Percentiles rank a stretch among this genome's conserved stretches.
Evolutionary conservation across 2,888 invertebrate genomes (phyloP).

Genomic region (Auanema sp.): DNA sequence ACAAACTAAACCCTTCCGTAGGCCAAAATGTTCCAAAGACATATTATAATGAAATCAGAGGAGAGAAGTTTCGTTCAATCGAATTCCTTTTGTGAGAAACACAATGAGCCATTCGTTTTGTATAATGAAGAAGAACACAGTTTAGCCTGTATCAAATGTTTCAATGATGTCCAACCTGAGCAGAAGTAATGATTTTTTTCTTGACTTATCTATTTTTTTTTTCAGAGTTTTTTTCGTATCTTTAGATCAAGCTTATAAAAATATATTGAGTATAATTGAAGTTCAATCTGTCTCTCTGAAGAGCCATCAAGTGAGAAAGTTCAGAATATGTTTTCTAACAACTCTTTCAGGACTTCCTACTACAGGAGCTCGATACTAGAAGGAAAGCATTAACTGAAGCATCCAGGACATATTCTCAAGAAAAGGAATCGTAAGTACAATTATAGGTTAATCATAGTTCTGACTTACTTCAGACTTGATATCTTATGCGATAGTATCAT

Average conservation of each 20-base stretch:
- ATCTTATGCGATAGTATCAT: slow-evolving; percentile 74
- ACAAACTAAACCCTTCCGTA: slow-evolving; percentile 14
- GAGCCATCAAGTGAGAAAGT: neutral
- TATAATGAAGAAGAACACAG: slow-evolving; percentile 75
- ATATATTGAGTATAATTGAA: neutral
- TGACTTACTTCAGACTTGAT: slow-evolving; percentile 74
- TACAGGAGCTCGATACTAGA: neutral
- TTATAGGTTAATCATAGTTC: too few relatives aligned
- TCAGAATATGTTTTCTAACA: slow-evolving; percentile 20
- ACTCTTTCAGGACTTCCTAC: neutral
- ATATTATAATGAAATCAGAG: slow-evolving; percentile 76
- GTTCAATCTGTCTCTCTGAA: neutral
- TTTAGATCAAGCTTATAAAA: neutral
- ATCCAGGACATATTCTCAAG: too few relatives aligned
- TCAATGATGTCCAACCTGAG: slow-evolving; percentile 70
- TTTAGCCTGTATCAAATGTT: slow-evolving; percentile 78
- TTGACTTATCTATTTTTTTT: neutral
- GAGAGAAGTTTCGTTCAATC: slow-evolving; percentile 53
- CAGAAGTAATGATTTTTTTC: slow-evolving; percentile 26
- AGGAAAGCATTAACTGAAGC: slow-evolving; percentile 60
- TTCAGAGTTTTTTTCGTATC: neutral
- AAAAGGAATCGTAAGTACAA: too few relatives aligned
- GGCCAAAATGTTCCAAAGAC: slow-evolving; percentile 78
- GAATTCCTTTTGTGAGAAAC: slow-evolving; percentile 70
- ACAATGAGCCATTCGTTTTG: slow-evolving; percentile 78